Base-by-base conservation (phyloP, 2,797 vertebrate genomes). In the Sebastes kiyomatsui region DNA sequence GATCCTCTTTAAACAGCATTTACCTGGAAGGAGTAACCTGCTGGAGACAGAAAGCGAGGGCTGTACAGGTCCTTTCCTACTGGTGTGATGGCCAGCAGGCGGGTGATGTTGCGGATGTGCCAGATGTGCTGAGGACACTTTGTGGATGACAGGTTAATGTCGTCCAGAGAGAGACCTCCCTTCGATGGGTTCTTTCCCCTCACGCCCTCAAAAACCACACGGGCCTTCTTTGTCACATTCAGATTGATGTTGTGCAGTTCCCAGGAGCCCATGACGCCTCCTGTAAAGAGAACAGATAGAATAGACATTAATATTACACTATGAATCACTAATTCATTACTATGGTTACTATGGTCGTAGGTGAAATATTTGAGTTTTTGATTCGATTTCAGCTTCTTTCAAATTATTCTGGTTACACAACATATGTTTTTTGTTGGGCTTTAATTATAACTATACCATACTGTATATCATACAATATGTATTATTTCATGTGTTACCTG, bases 61-160 rank as follows among this genome's bases (percentile, higher is more conserved):
- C 97, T 98, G 71, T 92, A 94, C 27, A 96, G 59, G 59, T 0
- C 64, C 0, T 1, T 2, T 6, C 93, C 95, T 20, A 30, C 55
- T 49, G 80, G 77, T 1, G 70, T 94, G 18, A 90, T 90, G 52
- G 92, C 65, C 62, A 97, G 86, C 70, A 96, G 90, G 2, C 78
- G 2, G 1, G 85, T 94, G 82, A 99, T 97, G 92, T 97, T 95
- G 58, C 78, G 93, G 79, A 99, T 96, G 13, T 93, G 96, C 97
- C 97, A 98, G 80, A 95, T 4, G 0, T 97, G 95, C 49, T 97
- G 95, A 38, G 97, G 97, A 75, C 98, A 99, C 54, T 80, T 85
- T 2, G 96, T 95, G 90, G 98, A 97, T 0, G 96, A 97, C 65
- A 98, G 93, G 89, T 97, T 99, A 79, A 99, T 96, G 86, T 99